phyloP scores from a whole-genome alignment of 2,888 invertebrate genomes.

The Acronicta aceris region DNA sequence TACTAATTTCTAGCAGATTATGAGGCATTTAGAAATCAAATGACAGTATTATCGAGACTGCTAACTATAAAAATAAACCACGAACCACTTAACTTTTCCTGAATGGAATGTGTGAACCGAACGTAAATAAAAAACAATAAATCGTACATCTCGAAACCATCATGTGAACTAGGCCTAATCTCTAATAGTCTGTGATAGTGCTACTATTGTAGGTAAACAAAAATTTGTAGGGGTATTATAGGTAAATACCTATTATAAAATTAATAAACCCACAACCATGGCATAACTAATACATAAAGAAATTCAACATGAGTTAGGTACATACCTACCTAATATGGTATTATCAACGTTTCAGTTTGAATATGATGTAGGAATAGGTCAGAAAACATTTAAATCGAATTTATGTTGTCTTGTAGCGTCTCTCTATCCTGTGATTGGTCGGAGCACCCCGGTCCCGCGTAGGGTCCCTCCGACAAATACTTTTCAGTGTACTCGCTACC shows the following conservation, averaged over 20 bases:
- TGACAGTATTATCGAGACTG: conserved; percentile 49
- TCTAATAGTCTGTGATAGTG: conserved; percentile 6
- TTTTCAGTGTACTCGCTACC: conserved; percentile 52
- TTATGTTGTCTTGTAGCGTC: conserved; percentile 36
- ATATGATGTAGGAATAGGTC: conserved; percentile 11
- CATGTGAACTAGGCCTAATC: conserved; percentile 32
- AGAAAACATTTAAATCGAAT: conserved; percentile 31
- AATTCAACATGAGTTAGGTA: conserved; percentile 10
- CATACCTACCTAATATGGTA: background rate
- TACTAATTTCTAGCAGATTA: background rate
- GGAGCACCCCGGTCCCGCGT: conserved; percentile 46
- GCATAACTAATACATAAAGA: background rate
- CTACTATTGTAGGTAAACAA: conserved; percentile 8
- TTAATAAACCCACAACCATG: background rate
- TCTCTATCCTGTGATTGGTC: conserved; percentile 54
- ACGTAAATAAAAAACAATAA: conserved; percentile 40
- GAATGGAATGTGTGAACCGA: conserved; percentile 50
- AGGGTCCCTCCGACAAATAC: conserved; percentile 60
- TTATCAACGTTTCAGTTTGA: conserved; percentile 14
- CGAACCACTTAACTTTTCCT: conserved; percentile 32
- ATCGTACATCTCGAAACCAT: conserved; percentile 17
- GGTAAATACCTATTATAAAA: background rate
- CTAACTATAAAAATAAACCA: conserved; percentile 56
- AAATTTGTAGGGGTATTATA: background rate
- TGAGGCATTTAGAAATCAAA: conserved; percentile 45